A percentile compares a stretch with the other conserved stretches of the same genome.
phyloP scores from a whole-genome alignment of 2,888 invertebrate species.

The Caenorhabditis panamensis region DNA sequence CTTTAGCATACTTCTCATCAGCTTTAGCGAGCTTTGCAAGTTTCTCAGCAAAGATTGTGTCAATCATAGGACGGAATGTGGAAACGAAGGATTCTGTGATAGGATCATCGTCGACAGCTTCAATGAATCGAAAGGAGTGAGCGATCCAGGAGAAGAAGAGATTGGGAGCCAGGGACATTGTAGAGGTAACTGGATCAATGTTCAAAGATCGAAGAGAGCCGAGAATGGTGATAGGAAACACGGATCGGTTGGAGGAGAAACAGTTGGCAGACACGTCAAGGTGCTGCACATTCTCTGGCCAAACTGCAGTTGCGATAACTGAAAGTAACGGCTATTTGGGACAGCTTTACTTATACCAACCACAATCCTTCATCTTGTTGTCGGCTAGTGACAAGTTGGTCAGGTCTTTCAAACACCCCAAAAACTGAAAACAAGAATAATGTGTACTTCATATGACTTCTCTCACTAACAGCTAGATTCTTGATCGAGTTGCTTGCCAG shows the following conservation, averaged over 20 bases:
- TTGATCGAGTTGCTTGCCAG: constrained; percentile 49
- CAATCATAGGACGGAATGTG: constrained; percentile 57
- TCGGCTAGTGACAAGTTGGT: constrained; percentile 67
- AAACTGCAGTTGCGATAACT: constrained; percentile 54
- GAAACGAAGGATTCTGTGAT: constrained; percentile 44
- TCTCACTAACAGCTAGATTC: constrained; percentile 29
- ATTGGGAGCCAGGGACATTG: constrained; percentile 25
- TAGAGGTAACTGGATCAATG: constrained; percentile 13
- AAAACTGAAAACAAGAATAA: constrained; percentile 61
- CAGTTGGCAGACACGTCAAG: constrained; percentile 70
- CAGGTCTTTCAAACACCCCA: constrained; percentile 61
- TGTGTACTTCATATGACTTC: background rate
- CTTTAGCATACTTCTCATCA: constrained; percentile 56
- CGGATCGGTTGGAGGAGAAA: constrained; percentile 63
- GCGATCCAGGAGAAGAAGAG: constrained; percentile 70
- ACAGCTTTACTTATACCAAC: constrained; percentile 21
- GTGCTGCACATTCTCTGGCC: constrained; percentile 74
- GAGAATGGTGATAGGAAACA: constrained; percentile 68
- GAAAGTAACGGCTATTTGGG: constrained; percentile 3
- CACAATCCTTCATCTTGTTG: constrained; percentile 68
- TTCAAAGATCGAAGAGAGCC: constrained; percentile 65
- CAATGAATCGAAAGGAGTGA: constrained; percentile 72
- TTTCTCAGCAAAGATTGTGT: constrained; percentile 58
- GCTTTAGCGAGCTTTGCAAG: constrained; percentile 48
- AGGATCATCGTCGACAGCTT: constrained; percentile 62